phyloP scores from a whole-genome alignment of 1,140 invertebrate genomes.

The Neocloeon triangulifer region DNA sequence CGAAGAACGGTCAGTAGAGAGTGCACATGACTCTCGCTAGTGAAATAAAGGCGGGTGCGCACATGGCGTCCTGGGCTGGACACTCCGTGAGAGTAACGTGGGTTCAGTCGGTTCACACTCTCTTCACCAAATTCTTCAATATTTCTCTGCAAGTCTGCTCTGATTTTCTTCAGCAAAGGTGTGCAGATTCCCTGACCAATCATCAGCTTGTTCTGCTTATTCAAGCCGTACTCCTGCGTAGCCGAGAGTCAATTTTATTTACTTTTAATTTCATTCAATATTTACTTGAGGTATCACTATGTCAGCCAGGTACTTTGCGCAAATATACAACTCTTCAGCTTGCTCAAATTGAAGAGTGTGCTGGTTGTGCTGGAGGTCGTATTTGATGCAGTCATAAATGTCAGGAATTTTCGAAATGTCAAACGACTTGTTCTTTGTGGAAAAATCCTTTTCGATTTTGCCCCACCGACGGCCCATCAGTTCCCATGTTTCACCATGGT shows the following conservation, averaged over 20 bases:
- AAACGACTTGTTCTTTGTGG: conserved; percentile 65
- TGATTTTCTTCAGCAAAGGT: conserved; percentile 87
- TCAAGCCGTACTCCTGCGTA: conserved; percentile 83
- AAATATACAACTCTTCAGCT: conserved; percentile 85
- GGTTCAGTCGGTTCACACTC: conserved; percentile 86
- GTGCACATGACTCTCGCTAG: conserved; percentile 98
- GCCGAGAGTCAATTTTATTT: neutral
- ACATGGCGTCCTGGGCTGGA: conserved; percentile 95
- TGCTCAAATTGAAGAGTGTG: conserved; percentile 82
- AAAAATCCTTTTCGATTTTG: conserved; percentile 98
- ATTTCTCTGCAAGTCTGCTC: conserved; percentile 83
- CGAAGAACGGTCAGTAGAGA: conserved; percentile 87
- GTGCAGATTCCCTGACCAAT: conserved; percentile 96
- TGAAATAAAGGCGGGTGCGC: conserved; percentile 91
- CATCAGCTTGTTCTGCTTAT: conserved; percentile 82
- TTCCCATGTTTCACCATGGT: conserved; percentile 98
- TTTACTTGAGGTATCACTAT: conserved; percentile 92
- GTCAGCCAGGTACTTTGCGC: conserved; percentile 88
- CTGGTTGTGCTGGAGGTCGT: conserved; percentile 95
- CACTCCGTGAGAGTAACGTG: conserved; percentile 92
- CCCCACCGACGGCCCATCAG: conserved; percentile 93
- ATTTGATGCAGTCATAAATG: conserved; percentile 99
- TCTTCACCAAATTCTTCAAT: conserved; percentile 72
- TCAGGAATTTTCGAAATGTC: conserved; percentile 99
- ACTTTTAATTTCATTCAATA: conserved; percentile 1